Evolutionary conservation across 2,113 vertebrate genomes (phyloP), one percentile per base, ranked within the genome.

Genomic region (Oncorhynchus mykiss): DNA sequence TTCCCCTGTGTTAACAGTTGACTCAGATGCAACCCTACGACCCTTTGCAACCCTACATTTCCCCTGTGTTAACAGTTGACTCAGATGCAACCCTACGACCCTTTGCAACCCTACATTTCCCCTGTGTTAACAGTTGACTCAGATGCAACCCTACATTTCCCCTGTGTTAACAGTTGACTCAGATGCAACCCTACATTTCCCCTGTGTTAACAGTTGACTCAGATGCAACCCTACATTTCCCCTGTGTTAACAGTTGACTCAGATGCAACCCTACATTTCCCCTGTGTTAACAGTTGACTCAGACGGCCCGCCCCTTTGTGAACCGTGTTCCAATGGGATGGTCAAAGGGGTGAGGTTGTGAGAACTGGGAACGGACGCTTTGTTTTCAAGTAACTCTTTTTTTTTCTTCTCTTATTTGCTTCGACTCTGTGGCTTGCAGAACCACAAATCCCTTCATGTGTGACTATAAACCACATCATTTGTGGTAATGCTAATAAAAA

Each of bases 211-310:
- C 22, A 24, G 22, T 24, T 24, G 22, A 24, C 22, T 24, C 22
- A 24, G 22, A 24, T 34, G 31, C 31, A 34, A 34, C 31, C 31
- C 5, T 34, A 24, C 62, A 54, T 71, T 65, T 67, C 5, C 14
- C 59, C 70, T 59, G 70, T 59, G 34, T 77, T 51, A 77, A 24
- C 22, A 24, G 22, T 24, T 24, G 22, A 24, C 22, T 24, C 22
- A 24, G 22, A 24, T 34, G 31, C 31, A 34, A 34, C 31, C 31
- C 5, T 34, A 24, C 62, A 54, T 71, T 65, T 67, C 5, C 14
- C 59, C 70, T 59, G 70, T 59, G 34, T 77, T 51, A 77, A 67
- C 76, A 77, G 60, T 14, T 45, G 70, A 16, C n/a, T 70, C 70
- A 72, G 76, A 71, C 65, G 75, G 34, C n/a, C 29, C 54, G 20